Base-by-base conservation (phyloP, 2,797 vertebrate genomes). In the Passerculus sandwichensis region DNA sequence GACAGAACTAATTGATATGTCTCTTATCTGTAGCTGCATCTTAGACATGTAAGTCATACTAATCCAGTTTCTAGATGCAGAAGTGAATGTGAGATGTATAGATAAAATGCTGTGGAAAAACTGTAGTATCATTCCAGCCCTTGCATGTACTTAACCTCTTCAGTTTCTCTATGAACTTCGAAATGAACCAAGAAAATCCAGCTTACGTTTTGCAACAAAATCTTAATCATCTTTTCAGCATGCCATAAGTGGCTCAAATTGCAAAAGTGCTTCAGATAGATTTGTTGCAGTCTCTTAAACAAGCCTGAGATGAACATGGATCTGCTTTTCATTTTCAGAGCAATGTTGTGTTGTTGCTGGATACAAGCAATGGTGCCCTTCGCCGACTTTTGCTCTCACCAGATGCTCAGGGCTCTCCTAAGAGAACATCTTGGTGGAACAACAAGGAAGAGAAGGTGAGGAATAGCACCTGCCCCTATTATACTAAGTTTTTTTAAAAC, bases 321-420 rank as follows among this genome's bases (percentile, higher is more conserved):
- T 92, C n/a, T 96, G 65, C 38, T 93, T 89, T 97, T 85, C 89
- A 14, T 96, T 97, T 87, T 19, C 96, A 99, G 99, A 99, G 98
- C 94, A 99, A 99, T 95, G 97, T 98, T 5, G 97, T 99, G 79
- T 97, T 99, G n/a, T 97, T 99, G 80, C 21, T 99, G 95, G 98
- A 99, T 96, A 96, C 99, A 83, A 96, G 91, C 9, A 98, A 94
- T 0, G 98, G 98, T 12, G 97, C 98, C 29, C 97, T 99, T 92
- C 98, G 95, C 50, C 98, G 97, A 38, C 98, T 99, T 34, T 2
- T 98, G 51, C 79, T 99, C 59, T 97, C 98, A 70, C 94, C 97
- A 6, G 98, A 98, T 76, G 85, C 82, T n/a, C 97, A 98, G 6
- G 97, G 96, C n/a, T 74, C 98, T 29, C 47, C 97, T 10, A 95